Percentiles rank a stretch among this genome's conserved stretches.
Evolutionary conservation across 2,888 invertebrate species (phyloP).

Genomic region (Heliconius cydno): DNA sequence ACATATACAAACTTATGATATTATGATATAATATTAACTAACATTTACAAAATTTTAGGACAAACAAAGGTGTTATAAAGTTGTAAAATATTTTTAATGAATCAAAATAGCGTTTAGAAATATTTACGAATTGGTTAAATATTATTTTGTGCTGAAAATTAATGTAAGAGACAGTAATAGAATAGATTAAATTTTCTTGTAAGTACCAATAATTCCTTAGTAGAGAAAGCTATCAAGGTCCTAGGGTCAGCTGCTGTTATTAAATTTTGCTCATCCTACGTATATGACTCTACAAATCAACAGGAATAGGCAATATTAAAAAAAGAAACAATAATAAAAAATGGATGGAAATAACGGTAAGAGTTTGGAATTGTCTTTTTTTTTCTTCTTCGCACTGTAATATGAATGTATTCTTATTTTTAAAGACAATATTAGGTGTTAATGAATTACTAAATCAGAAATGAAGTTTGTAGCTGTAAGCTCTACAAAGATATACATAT

Average conservation of each 20-base stretch:
- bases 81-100: no score
- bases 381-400: background rate
- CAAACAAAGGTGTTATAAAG: no score
- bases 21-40: no score
- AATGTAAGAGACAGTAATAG: background rate
- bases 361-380: background rate
- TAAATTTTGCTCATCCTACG: background rate
- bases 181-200: conserved; percentile 4
- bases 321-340: background rate
- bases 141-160: background rate
- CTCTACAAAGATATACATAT: background rate
- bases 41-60: no score
- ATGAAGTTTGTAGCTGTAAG: background rate
- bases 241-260: background rate
- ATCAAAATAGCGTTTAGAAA: no score
- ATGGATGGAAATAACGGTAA: background rate
- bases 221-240: conserved; percentile 11
- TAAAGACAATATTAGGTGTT: background rate
- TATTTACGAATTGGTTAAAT: background rate
- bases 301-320: background rate
- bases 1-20: no score
- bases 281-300: background rate
- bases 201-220: conserved; percentile 11
- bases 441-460: background rate
- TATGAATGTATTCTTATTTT: background rate